These are phyloP conservation scores for Andrena marginata DNA, from an alignment of 2,888 invertebrate species.

Conservation along the genomic window DNA sequence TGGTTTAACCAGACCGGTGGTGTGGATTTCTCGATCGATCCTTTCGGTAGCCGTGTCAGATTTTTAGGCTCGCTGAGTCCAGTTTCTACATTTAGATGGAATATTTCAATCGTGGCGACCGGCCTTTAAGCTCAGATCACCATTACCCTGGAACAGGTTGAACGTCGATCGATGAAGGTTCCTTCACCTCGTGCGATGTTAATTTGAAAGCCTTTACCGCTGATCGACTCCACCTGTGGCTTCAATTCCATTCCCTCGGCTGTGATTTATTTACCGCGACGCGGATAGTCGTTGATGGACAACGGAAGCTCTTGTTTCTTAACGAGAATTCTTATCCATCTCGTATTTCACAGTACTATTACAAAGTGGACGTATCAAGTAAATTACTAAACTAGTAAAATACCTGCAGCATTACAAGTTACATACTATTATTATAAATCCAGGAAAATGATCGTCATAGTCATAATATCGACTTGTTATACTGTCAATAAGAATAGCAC, in stretches of 20 bases:
- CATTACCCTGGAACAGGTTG: conserved; percentile 38
- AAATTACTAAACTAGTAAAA: too few relatives aligned
- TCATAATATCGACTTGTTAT: too few relatives aligned
- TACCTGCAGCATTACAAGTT: too few relatives aligned
- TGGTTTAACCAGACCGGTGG: conserved; percentile 67
- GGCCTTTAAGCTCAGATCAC: background rate
- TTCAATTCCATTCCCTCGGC: background rate
- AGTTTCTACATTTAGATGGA: conserved; percentile 47
- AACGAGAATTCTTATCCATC: too few relatives aligned
- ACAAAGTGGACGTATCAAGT: too few relatives aligned
- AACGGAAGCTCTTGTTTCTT: too few relatives aligned
- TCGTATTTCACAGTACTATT: too few relatives aligned
- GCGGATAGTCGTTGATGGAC: too few relatives aligned
- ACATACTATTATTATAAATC: too few relatives aligned
- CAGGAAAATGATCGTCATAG: too few relatives aligned
- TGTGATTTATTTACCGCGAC: background rate
- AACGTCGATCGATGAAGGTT: conserved; percentile 12
- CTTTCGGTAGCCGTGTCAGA: conserved; percentile 46
- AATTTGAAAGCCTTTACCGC: background rate
- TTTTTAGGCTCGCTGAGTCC: conserved; percentile 55
- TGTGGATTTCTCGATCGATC: conserved; percentile 54
- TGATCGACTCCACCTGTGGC: background rate
- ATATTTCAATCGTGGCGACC: conserved; percentile 16
- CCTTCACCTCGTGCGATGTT: background rate
- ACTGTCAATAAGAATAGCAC: too few relatives aligned